phyloP scores from a whole-genome alignment of 2,797 vertebrate species.

The Corythornis leucogaster region DNA sequence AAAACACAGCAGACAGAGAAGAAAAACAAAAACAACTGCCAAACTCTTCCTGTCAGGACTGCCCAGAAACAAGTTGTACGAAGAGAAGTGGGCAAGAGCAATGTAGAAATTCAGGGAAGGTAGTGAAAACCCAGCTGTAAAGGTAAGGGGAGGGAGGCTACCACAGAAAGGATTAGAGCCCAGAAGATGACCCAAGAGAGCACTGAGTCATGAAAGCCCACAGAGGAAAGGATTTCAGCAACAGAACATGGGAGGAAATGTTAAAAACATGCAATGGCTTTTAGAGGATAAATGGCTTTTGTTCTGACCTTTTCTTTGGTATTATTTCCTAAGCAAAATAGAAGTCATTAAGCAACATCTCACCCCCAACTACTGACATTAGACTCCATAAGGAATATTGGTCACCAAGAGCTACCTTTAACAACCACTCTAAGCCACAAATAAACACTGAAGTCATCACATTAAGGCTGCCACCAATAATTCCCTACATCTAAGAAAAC shows the following conservation, averaged over 20 bases:
- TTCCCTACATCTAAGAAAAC: neutral
- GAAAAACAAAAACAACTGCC: neutral
- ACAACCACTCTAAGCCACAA: fast-evolving
- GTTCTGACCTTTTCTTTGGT: conserved; percentile 28
- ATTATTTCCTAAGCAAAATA: conserved; percentile 26
- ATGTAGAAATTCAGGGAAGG: neutral
- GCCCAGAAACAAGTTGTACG: neutral
- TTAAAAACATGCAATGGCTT: neutral
- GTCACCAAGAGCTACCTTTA: neutral
- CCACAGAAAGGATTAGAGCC: neutral
- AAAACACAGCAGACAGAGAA: neutral
- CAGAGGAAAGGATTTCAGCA: conserved; percentile 10
- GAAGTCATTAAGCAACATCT: neutral
- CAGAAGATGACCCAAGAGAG: neutral
- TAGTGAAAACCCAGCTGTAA: neutral
- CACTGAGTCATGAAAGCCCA: neutral
- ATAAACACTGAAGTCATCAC: neutral
- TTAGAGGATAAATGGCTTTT: conserved; percentile 25
- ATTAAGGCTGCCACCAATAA: neutral
- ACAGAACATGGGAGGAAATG: neutral
- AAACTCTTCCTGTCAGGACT: neutral
- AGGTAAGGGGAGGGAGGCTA: neutral
- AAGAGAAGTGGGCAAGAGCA: neutral
- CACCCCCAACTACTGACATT: neutral
- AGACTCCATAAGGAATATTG: neutral